phyloP scores from a whole-genome alignment of 2,888 invertebrate genomes.

The Xiphydria camelus region DNA sequence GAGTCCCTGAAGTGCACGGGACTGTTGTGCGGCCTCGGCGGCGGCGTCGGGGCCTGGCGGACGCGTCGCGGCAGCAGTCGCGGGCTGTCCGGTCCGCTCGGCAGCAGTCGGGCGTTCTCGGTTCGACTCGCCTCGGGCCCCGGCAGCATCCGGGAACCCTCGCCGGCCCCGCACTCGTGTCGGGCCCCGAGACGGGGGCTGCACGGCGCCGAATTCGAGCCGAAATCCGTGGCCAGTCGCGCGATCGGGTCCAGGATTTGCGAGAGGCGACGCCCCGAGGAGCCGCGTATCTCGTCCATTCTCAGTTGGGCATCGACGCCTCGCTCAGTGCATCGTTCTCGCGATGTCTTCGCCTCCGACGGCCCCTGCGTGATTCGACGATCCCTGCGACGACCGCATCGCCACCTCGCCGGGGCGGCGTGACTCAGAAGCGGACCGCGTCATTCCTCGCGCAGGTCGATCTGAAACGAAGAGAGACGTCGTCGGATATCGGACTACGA shows the following conservation, averaged over 20 bases:
- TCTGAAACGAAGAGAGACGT: too few species aligned
- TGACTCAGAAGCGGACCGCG: constrained; percentile 21
- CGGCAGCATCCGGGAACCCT: neutral
- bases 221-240: constrained; percentile 63
- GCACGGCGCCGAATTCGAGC: constrained; percentile 63
- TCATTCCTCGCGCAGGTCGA: constrained; percentile 12
- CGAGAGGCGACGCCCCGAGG: constrained; percentile 73
- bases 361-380: too few species aligned
- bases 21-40: constrained; percentile 56
- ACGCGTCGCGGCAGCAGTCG: constrained; percentile 66
- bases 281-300: constrained; percentile 56
- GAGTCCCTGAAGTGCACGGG: constrained; percentile 42
- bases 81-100: constrained; percentile 71
- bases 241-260: constrained; percentile 83
- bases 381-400: too few species aligned
- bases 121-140: constrained; percentile 21
- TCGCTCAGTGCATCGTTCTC: too few species aligned
- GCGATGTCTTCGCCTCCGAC: too few species aligned
- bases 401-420: constrained; percentile 25
- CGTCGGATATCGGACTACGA: too few species aligned
- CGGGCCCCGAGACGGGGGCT: constrained; percentile 51
- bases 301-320: constrained; percentile 8
- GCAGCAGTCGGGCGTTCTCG: neutral
- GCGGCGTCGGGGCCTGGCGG: constrained; percentile 58
- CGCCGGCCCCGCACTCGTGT: constrained; percentile 10